Percentiles rank a stretch among this genome's conserved stretches.
phyloP scores from a whole-genome alignment of 2,888 invertebrate species.

The Dolichomitus sp. region DNA sequence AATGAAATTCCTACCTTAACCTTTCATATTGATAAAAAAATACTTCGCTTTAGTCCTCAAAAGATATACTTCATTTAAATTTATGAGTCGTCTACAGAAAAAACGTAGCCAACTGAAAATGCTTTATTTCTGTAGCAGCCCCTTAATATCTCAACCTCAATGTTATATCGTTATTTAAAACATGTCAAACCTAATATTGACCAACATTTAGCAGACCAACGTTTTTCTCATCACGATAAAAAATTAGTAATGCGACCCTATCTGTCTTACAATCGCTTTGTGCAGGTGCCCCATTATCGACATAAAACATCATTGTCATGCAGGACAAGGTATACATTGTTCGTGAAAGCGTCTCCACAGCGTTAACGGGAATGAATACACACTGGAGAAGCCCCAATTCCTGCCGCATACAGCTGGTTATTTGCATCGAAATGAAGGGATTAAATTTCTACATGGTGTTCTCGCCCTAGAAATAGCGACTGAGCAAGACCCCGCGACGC shows the following conservation, averaged over 20 bases:
- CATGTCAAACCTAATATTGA: background rate
- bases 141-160: no score
- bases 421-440: conserved; percentile 77
- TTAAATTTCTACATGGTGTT: conserved; percentile 68
- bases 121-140: no score
- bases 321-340: background rate
- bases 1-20: no score
- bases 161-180: background rate
- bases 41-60: no score
- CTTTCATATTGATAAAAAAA: no score
- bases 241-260: background rate
- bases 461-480: conserved; percentile 15
- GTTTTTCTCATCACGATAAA: background rate
- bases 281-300: no score
- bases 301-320: background rate
- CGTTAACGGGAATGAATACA: conserved; percentile 1
- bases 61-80: no score
- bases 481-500: conserved; percentile 10
- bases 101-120: no score
- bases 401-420: conserved; percentile 37
- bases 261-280: background rate
- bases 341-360: background rate
- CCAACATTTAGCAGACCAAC: background rate
- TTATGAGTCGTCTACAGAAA: no score
- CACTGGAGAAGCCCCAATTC: conserved; percentile 32